Evolutionary conservation across 2,888 invertebrate species (phyloP).

Genomic region (Eubasilissa splendida): DNA sequence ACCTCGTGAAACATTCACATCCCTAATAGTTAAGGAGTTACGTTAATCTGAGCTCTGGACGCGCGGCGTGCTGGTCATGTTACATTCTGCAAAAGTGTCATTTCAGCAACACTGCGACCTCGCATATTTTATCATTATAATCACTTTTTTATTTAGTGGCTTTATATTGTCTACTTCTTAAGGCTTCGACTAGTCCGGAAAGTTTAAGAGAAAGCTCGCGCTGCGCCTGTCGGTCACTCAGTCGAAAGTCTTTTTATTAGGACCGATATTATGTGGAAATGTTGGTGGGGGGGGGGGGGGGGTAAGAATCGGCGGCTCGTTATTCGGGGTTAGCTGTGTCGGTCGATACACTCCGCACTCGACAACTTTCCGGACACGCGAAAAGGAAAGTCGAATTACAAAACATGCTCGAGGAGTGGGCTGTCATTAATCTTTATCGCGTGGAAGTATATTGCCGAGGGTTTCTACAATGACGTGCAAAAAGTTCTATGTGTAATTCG

Average conservation of each 20-base stretch:
- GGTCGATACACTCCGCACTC: too few species aligned
- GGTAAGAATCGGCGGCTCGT: background rate
- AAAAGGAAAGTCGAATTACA: too few species aligned
- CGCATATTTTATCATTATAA: background rate
- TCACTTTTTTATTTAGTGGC: background rate
- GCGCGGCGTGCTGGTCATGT: background rate
- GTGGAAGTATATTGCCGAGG: too few species aligned
- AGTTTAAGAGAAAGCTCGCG: background rate
- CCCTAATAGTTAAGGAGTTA: conserved; percentile 45
- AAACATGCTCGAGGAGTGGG: too few species aligned
- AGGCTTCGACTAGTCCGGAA: background rate
- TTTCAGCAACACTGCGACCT: background rate
- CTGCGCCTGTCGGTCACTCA: conserved; percentile 6
- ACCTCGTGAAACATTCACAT: conserved; percentile 46
- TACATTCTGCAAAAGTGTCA: background rate
- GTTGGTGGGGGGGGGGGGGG: background rate
- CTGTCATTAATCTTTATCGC: too few species aligned
- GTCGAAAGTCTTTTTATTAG: conserved; percentile 1
- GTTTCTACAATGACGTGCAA: too few species aligned
- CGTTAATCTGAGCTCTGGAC: background rate
- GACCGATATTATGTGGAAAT: background rate
- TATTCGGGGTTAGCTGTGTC: too few species aligned
- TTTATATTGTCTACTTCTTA: background rate
- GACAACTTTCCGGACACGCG: too few species aligned
- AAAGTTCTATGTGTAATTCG: too few species aligned